Base-by-base conservation (phyloP, 2,797 vertebrate species). In the Salmo trutta region DNA sequence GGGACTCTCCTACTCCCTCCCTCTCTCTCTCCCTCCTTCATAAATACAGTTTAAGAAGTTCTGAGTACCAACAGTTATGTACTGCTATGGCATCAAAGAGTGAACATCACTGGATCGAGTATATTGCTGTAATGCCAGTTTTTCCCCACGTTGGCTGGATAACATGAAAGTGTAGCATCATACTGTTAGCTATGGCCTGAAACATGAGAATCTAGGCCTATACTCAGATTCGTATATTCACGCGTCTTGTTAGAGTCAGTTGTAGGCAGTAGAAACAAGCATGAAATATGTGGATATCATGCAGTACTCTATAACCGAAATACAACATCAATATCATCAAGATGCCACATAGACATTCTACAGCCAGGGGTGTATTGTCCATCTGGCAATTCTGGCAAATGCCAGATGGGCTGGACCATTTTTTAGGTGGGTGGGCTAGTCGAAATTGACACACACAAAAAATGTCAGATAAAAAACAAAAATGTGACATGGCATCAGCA, bases 11-110 rank as follows among this genome's bases (percentile, higher is more conserved):
- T 17, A 29, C 66, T 36, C 66, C 66, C 19, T 21, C 64, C 12
- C 14, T 67, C 71, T 64, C 41, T 77, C 62, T 79, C 52, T 36
- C 76, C 73, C 59, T 75, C 64, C 71, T 10, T 19, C 31, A 53
- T 17, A 52, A 29, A 19, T 71, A 68, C 12, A 3, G 56, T 80
- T 83, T 67, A 80, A 79, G 51, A 81, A 72, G 33, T 73, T 79
- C 73, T 77, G 79, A 73, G 69, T 72, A 15, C 24, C 76, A 69
- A 41, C 72, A 66, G 68, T 70, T 64, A 76, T 77, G 74, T 65
- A 29, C 72, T 7, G 70, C 75, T 65, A 33, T 72, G 17, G 70
- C 72, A 81, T 83, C 74, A 84, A 73, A 77, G 75, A 47, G 41
- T 10, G 41, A 47, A 47, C 41, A 47, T 47, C 10, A 1, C 10